Conservation (phyloP, 2,797 vertebrate species). For the Botia kubotai region DNA sequence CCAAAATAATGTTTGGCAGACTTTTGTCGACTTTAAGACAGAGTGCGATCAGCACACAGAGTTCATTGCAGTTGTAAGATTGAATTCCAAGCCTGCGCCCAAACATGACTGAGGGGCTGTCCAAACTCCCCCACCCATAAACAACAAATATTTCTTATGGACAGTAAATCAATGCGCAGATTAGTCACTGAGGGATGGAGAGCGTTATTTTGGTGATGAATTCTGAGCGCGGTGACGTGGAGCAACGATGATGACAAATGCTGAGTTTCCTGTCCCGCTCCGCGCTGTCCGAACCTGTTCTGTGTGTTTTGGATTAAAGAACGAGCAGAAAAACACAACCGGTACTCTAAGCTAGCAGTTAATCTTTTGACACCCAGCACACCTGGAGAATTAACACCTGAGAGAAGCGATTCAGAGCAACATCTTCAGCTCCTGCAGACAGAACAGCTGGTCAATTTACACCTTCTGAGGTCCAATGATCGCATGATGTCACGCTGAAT, state of each 20-base stretch:
- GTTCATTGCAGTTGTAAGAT: constrained; percentile 3
- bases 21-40: constrained; percentile 10
- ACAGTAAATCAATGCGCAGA: constrained; percentile 72
- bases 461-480: neutral
- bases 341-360: constrained; percentile 20
- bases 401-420: constrained; percentile 47
- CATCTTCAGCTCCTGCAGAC: constrained; percentile 13
- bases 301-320: constrained; percentile 47
- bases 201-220: constrained; percentile 61
- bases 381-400: constrained; percentile 20
- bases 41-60: neutral
- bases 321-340: neutral
- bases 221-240: constrained; percentile 36
- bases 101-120: constrained; percentile 55
- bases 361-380: constrained; percentile 32
- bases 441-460: constrained; percentile 51
- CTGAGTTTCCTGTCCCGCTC: constrained; percentile 30
- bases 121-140: constrained; percentile 64
- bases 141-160: constrained; percentile 70
- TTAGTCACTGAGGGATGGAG: constrained; percentile 71
- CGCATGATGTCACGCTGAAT: neutral
- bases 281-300: neutral
- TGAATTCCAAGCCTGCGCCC: constrained; percentile 33
- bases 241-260: constrained; percentile 49
- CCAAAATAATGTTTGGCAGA: neutral